Percentiles rank a stretch among this genome's conserved stretches.
Conservation (phyloP, 2,113 vertebrate genomes). For the Phyllopteryx taeniolatus region DNA sequence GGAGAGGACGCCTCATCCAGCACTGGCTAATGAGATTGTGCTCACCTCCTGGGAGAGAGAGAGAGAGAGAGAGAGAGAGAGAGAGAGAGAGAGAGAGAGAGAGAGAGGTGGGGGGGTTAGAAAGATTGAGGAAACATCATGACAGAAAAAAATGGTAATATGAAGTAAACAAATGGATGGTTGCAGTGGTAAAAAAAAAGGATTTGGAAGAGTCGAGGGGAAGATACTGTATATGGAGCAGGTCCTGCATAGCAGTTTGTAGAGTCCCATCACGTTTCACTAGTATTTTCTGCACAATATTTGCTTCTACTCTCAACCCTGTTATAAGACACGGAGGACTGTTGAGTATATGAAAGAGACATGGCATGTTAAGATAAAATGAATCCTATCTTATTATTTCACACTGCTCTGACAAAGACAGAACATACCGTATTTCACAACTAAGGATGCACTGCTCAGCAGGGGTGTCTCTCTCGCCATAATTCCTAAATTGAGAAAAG, state of each 20-base stretch:
- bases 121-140: constrained; percentile 34
- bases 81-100: constrained; percentile 31
- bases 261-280: constrained; percentile 75
- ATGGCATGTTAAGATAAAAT: constrained; percentile 82
- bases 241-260: constrained; percentile 74
- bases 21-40: constrained; percentile 97
- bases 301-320: constrained; percentile 77
- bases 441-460: constrained; percentile 78
- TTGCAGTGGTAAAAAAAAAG: constrained; percentile 11
- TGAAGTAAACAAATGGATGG: constrained; percentile 43
- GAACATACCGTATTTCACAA: constrained; percentile 77
- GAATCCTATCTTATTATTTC: constrained; percentile 91
- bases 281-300: constrained; percentile 21
- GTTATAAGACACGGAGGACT: constrained; percentile 84
- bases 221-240: constrained; percentile 34
- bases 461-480: constrained; percentile 77
- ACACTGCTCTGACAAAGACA: constrained; percentile 75
- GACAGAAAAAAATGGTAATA: constrained; percentile 26
- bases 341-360: constrained; percentile 79
- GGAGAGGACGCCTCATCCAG: constrained; percentile 93
- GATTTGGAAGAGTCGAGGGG: constrained; percentile 14
- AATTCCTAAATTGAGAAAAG: constrained; percentile 70
- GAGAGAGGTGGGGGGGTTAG: constrained; percentile 40
- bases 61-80: constrained; percentile 32
- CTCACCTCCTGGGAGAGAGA: constrained; percentile 82